Evolutionary conservation across 2,113 vertebrate genomes (phyloP), one percentile per base, ranked within the genome.

Genomic region (Ptilonorhynchus violaceus): DNA sequence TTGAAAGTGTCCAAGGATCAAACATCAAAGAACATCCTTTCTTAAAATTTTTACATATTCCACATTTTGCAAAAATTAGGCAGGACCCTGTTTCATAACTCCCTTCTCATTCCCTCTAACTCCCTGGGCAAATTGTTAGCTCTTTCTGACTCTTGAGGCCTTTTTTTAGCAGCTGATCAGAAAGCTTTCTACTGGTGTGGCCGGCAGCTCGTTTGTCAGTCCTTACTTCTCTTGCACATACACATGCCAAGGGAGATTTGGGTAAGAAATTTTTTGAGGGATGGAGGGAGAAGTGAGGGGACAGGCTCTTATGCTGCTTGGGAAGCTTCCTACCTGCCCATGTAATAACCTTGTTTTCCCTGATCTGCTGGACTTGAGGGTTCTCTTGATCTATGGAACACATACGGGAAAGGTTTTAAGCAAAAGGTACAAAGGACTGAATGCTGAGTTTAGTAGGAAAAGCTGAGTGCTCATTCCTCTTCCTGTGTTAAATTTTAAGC

Each of bases 221-320:
- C 21, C 9, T 44, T 44, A 19, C 6, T 53, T 23, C 24, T 15
- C 21, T 23, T 53, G 24, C 12, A 3, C 23, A 0, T 0, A 1
- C 37, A 1, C 37, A 11, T 42, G 62, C 42, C 6, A 35, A 62
- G 47, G 28, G 19, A 49, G n/a, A 11, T 69, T n/a, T 42, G 76
- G 58, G 16, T 30, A 64, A 42, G 33, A 22, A 6, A 15, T 1
- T 33, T 84, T 62, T 75, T 31, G 37, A 64, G n/a, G 31, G 4
- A 4, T 46, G 28, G n/a, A 44, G 31, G 10, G 24, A 47, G 19
- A 19, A 75, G 28, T 42, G 46, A 30, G 19, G 27, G 13, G 2
- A 15, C 12, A 25, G 33, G 44, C 28, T 11, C 53, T 53, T 53
- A 2, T 18, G 7, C 24, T 56, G 5, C 27, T 18, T 18, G 11